Evolutionary conservation across 2,113 vertebrate species (phyloP).

Genomic region (Leptosomus discolor): DNA sequence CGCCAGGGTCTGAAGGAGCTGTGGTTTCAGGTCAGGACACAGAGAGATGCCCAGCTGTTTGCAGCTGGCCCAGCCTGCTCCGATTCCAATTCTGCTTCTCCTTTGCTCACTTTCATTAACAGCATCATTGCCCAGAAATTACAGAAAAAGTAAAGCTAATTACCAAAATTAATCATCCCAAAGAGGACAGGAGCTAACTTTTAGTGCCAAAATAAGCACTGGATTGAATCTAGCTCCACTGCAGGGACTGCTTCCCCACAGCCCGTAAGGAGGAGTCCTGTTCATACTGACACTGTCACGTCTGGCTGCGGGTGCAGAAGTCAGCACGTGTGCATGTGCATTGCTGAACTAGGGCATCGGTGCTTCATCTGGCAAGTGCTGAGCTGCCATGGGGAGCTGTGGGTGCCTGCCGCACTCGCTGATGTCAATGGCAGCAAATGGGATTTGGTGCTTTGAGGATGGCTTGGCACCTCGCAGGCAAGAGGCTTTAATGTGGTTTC

Average conservation of each 20-base stretch:
- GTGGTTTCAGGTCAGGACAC: background rate
- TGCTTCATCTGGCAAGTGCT: background rate
- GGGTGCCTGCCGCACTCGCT: background rate
- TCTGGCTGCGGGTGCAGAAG: background rate
- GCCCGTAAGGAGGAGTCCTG: accelerated
- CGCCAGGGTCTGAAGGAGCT: background rate
- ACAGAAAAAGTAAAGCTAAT: background rate
- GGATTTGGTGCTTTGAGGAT: background rate
- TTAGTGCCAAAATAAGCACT: background rate
- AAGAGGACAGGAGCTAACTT: background rate
- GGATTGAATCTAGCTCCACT: background rate
- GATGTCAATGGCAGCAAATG: background rate
- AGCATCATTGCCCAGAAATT: background rate
- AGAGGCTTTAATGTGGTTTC: conserved; percentile 50
- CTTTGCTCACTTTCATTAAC: accelerated
- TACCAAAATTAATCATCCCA: background rate
- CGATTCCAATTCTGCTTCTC: background rate
- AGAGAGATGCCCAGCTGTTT: background rate
- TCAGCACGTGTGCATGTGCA: accelerated
- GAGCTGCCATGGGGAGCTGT: background rate
- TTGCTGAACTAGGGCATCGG: accelerated
- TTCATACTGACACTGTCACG: accelerated
- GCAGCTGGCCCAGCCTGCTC: background rate
- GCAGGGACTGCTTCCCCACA: accelerated
- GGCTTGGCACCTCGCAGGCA: background rate